Base-by-base conservation (phyloP, 2,888 invertebrate species). In the Diogma glabrata region DNA sequence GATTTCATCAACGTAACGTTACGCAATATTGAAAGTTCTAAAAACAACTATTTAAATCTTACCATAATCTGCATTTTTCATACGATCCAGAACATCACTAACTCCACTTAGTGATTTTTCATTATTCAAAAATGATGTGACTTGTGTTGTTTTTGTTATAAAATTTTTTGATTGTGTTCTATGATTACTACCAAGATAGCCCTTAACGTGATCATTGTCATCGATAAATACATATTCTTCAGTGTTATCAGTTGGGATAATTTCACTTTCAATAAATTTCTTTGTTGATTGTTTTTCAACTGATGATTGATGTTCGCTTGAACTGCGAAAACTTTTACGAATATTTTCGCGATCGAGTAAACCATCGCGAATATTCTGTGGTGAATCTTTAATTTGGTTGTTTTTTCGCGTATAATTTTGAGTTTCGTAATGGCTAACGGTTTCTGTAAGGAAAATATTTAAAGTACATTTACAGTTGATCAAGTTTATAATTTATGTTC, bases 21-120 rank as follows among this genome's bases (percentile, higher is more conserved):
- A n/a, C n/a, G n/a, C n/a, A n/a, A n/a, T n/a, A n/a, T n/a, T n/a
- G n/a, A n/a, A n/a, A n/a, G n/a, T n/a, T n/a, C n/a, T n/a, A n/a
- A n/a, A n/a, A n/a, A n/a, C n/a, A n/a, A n/a, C n/a, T n/a, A n/a
- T n/a, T n/a, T n/a, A n/a, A 43, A 23, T 45, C 61, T 63, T 57
- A 81, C 82, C 81, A 58, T 79, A 76, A 61, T 82, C 82, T 57
- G 83, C 82, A 62, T 84, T 84, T 64, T 80, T 80, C 87, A 88
- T 88, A 58, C 87, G 75, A 5, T 78, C 76, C 51, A 88, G 72
- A 14, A 86, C 83, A 63, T 88, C 88, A 63, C 83, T 79, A 2
- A 87, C 81, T 4, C 82, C 82, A 4, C 81, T 77, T 49, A 87
- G 83, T 62, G 81, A 81, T 14, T 78, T 76, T 59, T 73, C 78